phyloP scores from a whole-genome alignment of 2,113 vertebrate species.

The Stigmatopora argus region DNA sequence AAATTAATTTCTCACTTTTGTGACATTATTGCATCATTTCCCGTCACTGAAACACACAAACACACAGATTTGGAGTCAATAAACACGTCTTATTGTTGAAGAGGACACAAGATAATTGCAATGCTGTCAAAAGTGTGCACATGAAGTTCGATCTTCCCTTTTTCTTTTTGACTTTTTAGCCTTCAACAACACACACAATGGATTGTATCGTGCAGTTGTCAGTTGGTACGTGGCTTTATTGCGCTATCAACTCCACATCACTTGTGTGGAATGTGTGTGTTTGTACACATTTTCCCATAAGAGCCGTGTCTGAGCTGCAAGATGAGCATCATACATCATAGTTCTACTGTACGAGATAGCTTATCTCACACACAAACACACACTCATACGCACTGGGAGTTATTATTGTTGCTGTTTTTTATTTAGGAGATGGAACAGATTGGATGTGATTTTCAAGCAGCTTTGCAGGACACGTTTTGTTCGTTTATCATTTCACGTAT shows the following conservation, averaged over 20 bases:
- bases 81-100: neutral
- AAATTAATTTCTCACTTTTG: conserved; percentile 15
- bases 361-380: conserved; percentile 22
- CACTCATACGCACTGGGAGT: conserved; percentile 8
- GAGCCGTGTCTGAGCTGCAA: conserved; percentile 29
- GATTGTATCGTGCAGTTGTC: conserved; percentile 16
- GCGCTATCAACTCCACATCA: conserved; percentile 45
- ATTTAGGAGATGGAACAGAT: conserved; percentile 9
- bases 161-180: conserved; percentile 17
- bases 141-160: conserved; percentile 37
- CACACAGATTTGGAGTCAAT: neutral
- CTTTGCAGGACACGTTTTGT: neutral
- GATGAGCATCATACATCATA: conserved; percentile 53
- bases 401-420: conserved; percentile 3
- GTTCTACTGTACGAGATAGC: conserved; percentile 48
- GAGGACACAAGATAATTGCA: conserved; percentile 3
- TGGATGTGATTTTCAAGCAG: neutral
- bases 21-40: conserved; percentile 28
- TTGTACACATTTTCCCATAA: conserved; percentile 31
- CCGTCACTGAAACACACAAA: conserved; percentile 15
- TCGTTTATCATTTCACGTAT: neutral
- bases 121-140: conserved; percentile 11
- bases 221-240: conserved; percentile 39
- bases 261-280: conserved; percentile 13
- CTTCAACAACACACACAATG: neutral